These are phyloP conservation scores for Poeciliopsis turneri DNA, from an alignment of 2,797 vertebrate genomes.

Conservation along the genomic window DNA sequence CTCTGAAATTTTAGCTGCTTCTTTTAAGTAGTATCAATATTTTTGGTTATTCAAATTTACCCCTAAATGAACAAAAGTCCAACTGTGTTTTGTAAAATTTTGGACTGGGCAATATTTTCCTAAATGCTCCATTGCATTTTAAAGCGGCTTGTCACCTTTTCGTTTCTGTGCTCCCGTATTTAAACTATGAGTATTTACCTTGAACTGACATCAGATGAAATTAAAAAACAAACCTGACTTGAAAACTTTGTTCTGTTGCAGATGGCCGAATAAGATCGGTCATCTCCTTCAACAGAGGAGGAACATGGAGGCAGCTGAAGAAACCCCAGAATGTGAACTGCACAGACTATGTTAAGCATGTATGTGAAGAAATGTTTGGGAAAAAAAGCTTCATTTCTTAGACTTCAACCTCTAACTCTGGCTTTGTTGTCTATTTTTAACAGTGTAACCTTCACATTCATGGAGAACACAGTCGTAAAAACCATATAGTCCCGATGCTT, in stretches of 20 bases:
- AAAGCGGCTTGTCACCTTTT: not conserved
- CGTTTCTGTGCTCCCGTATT: not conserved
- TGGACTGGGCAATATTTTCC: not conserved
- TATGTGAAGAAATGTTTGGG: constrained; percentile 26
- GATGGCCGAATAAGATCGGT: constrained; percentile 81
- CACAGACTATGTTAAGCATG: constrained; percentile 56
- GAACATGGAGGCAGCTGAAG: constrained; percentile 75
- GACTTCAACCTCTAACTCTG: not conserved
- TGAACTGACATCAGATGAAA: not conserved
- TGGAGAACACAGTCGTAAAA: constrained; percentile 82
- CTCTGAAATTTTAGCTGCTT: not conserved
- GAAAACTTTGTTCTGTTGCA: constrained; percentile 49
- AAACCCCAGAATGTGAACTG: constrained; percentile 83
- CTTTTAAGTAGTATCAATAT: not conserved
- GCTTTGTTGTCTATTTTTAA: constrained; percentile 12
- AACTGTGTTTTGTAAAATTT: not conserved
- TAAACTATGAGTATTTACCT: not conserved
- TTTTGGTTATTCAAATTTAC: not conserved
- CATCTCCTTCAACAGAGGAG: constrained; percentile 83
- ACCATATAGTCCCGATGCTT: constrained; percentile 77
- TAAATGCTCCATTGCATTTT: not conserved
- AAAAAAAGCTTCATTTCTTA: not conserved
- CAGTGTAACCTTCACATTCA: constrained; percentile 86
- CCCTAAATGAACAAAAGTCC: not conserved
- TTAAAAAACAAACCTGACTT: not conserved